These are phyloP conservation scores for Mormyrus hasselquistii DNA, from an alignment of 2,797 vertebrate species.

Conservation along the genomic window DNA sequence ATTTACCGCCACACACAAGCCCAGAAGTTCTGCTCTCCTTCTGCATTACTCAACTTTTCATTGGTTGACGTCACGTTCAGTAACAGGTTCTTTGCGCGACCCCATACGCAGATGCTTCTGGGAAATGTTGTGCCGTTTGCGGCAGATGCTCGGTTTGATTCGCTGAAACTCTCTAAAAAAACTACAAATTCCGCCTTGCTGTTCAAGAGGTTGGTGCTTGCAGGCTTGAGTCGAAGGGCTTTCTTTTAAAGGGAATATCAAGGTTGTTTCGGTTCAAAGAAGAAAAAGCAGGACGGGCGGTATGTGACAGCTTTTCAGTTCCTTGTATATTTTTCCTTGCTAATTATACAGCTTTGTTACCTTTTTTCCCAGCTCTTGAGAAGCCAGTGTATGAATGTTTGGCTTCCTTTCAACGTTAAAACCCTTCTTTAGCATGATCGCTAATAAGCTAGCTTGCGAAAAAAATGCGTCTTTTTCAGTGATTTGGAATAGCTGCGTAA, in stretches of 20 bases:
- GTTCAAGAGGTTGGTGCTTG: not conserved
- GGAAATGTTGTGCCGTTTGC: slow-evolving; percentile 32
- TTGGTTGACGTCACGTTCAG: slow-evolving; percentile 17
- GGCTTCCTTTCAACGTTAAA: slow-evolving; percentile 1
- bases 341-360: not conserved
- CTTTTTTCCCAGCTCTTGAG: not conserved
- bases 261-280: slow-evolving; percentile 39
- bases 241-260: slow-evolving; percentile 37
- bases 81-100: not conserved
- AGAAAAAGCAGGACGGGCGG: slow-evolving; percentile 27
- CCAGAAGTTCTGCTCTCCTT: not conserved
- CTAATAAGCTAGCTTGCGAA: not conserved
- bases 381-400: not conserved
- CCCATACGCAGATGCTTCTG: slow-evolving; percentile 14
- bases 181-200: slow-evolving; percentile 40
- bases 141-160: not conserved
- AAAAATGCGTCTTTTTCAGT: not conserved
- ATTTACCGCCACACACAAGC: not conserved
- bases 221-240: slow-evolving; percentile 21
- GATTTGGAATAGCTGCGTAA: not conserved
- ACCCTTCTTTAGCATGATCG: slow-evolving; percentile 31
- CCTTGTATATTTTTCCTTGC: not conserved
- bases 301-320: slow-evolving; percentile 1
- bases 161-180: slow-evolving; percentile 10
- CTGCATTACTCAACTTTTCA: slow-evolving; percentile 24